A percentile compares a stretch with the other conserved stretches of the same genome.
Conservation (phyloP, 2,113 vertebrate species). For the Colinus virginianus region DNA sequence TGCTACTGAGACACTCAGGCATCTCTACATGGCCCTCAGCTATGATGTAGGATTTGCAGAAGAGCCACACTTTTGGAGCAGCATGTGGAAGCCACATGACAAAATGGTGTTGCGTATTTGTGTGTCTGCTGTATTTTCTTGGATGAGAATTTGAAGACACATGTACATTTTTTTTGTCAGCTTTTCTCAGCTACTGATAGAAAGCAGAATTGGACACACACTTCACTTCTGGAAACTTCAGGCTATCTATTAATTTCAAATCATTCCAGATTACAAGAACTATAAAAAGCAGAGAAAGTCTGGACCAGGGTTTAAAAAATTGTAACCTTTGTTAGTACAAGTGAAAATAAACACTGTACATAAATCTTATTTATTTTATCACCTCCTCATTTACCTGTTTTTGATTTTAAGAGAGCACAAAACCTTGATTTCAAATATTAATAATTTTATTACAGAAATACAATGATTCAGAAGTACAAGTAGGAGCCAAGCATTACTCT, state of each 20-base stretch:
- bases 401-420: not conserved
- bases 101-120: not conserved
- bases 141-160: not conserved
- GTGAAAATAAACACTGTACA: not conserved
- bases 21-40: not conserved
- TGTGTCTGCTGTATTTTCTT: not conserved
- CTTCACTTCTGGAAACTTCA: not conserved
- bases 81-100: not conserved
- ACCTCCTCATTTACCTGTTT: not conserved
- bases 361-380: not conserved
- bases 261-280: not conserved
- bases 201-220: not conserved
- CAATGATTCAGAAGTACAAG: not conserved
- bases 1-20: fast-evolving
- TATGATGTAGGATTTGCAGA: not conserved
- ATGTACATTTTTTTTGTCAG: not conserved
- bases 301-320: not conserved
- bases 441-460: not conserved
- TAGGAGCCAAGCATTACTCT: not conserved
- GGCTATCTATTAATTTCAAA: not conserved
- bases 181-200: not conserved
- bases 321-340: not conserved
- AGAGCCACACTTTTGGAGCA: not conserved
- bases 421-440: not conserved
- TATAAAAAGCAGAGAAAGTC: not conserved